Percentiles rank a stretch among this genome's conserved stretches.
These are phyloP conservation scores for Syngnathus scovelli DNA, from an alignment of 2,113 vertebrate genomes.

Conservation along the genomic window DNA sequence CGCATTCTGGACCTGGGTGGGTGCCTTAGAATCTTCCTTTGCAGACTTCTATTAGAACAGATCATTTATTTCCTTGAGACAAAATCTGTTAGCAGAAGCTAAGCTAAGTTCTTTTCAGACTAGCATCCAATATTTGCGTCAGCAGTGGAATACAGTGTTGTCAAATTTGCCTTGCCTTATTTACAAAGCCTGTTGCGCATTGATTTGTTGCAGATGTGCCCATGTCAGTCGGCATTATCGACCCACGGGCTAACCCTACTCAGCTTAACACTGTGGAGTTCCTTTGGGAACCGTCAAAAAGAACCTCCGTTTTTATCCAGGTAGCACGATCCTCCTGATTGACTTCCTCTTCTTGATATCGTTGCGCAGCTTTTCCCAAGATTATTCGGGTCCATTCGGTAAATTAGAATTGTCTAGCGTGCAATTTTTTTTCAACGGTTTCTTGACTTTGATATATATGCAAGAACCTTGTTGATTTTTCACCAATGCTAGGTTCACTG, in stretches of 20 bases:
- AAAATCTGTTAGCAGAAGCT: neutral
- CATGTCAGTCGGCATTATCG: conserved; percentile 95
- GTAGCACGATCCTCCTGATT: conserved; percentile 59
- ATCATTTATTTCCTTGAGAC: neutral
- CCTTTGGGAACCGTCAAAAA: conserved; percentile 93
- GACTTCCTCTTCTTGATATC: conserved; percentile 9
- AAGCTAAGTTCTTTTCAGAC: neutral
- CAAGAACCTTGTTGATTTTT: neutral
- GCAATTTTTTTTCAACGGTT: neutral
- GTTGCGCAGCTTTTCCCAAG: neutral
- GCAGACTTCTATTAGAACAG: neutral
- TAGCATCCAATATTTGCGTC: neutral
- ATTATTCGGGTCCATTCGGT: neutral
- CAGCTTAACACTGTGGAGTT: conserved; percentile 98
- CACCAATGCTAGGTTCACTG: conserved; percentile 82
- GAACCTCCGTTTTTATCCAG: conserved; percentile 98
- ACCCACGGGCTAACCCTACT: conserved; percentile 92
- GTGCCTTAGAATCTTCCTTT: conserved; percentile 21
- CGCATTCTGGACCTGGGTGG: conserved; percentile 93
- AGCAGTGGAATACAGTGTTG: neutral
- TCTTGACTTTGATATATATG: neutral
- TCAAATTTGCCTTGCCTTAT: conserved; percentile 4
- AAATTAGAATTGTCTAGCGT: neutral
- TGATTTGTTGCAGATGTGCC: conserved; percentile 83
- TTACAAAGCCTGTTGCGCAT: conserved; percentile 35